Base-by-base conservation (phyloP, 2,888 invertebrate genomes). In the Cosmia trapezina region DNA sequence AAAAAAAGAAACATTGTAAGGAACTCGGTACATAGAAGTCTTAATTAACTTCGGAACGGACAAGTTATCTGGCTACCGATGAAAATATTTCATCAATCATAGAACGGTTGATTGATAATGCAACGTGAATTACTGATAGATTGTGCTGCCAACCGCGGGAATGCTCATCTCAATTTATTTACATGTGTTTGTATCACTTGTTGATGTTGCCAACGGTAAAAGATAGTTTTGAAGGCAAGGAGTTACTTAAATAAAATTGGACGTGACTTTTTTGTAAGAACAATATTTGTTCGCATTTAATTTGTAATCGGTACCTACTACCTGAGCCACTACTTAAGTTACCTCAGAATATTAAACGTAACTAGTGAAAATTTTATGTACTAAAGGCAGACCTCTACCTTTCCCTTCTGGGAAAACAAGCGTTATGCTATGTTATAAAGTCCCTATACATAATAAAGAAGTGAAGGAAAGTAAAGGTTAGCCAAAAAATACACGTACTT, bases 61-160 rank as follows among this genome's bases (percentile, higher is more conserved):
- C 95, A 95, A 93, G 95, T 91, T 95, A 95, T 95, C 95, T 91
- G 81, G 96, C 96, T 96, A 96, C 96, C 91, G 95, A 94, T 90
- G 93, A 93, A 92, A 93, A 93, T 93, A 92, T 95, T 94, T 90
- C 95, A 96, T 96, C 95, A 94, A 96, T 96, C 96, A 96, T 93
- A 79, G 80, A 88, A 88, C 87, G 89, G 87, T 93, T 96, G 96
- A 96, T 96, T 96, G 96, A 96, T 96, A 95, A 95, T 93, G 91
- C 91, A 91, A 93, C 91, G 95, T 95, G 96, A 95, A 95, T 94
- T 95, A 95, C 95, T 96, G 96, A 96, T 96, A 94, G 93, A 94
- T 94, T 89, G 91, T 91, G 92, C 94, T 94, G 94, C 93, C 94
- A 91, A 90, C 92, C 86, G 89, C 89, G 91, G 89, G 93, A 93